Evolutionary conservation across 2,888 invertebrate species (phyloP), one percentile per base, ranked within the genome.

Genomic region (Lordiphosa fenestrarum): DNA sequence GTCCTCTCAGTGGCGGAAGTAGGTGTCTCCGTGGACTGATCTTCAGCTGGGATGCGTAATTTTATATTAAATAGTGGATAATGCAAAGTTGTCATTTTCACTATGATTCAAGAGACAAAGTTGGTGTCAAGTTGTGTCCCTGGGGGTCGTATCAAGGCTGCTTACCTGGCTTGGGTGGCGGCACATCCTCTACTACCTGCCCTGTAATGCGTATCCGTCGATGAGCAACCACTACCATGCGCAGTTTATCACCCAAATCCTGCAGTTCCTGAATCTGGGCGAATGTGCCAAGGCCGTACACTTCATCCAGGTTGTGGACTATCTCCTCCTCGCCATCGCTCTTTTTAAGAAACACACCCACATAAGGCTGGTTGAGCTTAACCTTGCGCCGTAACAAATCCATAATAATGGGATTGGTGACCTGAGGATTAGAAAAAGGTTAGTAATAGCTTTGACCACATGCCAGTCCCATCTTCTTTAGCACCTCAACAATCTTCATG

Each of bases 251-350:
- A 5, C 97, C 98, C 87, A 98, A 91, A 87, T 98, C 98, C 88
- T 98, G 98, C 90, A 99, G 93, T 90, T 99, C 99, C 77, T 98
- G 96, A 70, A 99, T 98, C 90, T 99, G 98, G 6, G 98, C 99
- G 90, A 99, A 99, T 2, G 98, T 96, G 6, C 99, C 99, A 23
- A 98, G 92, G 50, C 92, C 90, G 87, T 98, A 95, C 37, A 99
- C 91, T 68, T 99, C 98, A 62, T 95, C 93, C 23, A 98, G 85
- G 52, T 91, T 94, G 9, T 94, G 91, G 0, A 99, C 95, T 13
- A 97, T 91, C 86, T 98, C 98, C 0, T 93, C 91, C 69, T 97
- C 96, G 86, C 95, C 95, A 71, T 95, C 96, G 85, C 96, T 96
- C 87, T 94, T 96, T 85, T 98, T 98, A 74, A 99, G 91, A 87